Conservation (phyloP, 2,888 invertebrate genomes). For the Aplocera efformata region DNA sequence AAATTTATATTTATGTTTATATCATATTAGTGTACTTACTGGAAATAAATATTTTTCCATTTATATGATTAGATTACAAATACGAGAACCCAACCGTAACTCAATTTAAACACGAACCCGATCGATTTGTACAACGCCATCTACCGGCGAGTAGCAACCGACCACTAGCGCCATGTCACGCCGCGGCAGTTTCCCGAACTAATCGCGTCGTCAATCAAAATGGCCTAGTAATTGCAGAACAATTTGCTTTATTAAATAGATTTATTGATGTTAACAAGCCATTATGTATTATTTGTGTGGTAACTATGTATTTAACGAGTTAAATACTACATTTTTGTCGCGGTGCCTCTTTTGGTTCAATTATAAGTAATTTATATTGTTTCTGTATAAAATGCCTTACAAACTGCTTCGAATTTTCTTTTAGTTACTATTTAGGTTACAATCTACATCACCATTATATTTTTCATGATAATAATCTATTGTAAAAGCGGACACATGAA, state of each 20-base stretch:
- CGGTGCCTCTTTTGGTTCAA: slow-evolving; percentile 13
- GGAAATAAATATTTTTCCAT: too few relatives aligned
- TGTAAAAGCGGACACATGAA: too few relatives aligned
- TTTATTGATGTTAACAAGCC: slow-evolving; percentile 62
- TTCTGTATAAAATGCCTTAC: slow-evolving; percentile 24
- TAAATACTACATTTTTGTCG: slow-evolving; percentile 28
- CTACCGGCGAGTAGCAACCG: slow-evolving; percentile 60
- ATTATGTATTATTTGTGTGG: slow-evolving; percentile 29
- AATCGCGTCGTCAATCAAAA: slow-evolving; percentile 48
- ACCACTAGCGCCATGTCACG: slow-evolving; percentile 46
- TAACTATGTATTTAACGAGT: slow-evolving; percentile 30
- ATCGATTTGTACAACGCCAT: slow-evolving; percentile 54
- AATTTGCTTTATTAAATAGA: slow-evolving; percentile 68
- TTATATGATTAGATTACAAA: too few relatives aligned
- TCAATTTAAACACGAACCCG: slow-evolving; percentile 2
- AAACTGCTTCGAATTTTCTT: too few relatives aligned
- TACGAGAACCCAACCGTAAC: neutral
- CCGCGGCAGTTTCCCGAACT: slow-evolving; percentile 42
- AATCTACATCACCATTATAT: too few relatives aligned
- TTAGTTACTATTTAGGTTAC: too few relatives aligned
- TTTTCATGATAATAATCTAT: too few relatives aligned
- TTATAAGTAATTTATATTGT: slow-evolving; percentile 19
- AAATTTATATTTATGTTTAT: too few relatives aligned
- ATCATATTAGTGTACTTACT: too few relatives aligned
- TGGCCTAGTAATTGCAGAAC: slow-evolving; percentile 56